These are phyloP conservation scores for Fistularia tabacaria DNA, from an alignment of 2,797 vertebrate genomes.

Conservation along the genomic window DNA sequence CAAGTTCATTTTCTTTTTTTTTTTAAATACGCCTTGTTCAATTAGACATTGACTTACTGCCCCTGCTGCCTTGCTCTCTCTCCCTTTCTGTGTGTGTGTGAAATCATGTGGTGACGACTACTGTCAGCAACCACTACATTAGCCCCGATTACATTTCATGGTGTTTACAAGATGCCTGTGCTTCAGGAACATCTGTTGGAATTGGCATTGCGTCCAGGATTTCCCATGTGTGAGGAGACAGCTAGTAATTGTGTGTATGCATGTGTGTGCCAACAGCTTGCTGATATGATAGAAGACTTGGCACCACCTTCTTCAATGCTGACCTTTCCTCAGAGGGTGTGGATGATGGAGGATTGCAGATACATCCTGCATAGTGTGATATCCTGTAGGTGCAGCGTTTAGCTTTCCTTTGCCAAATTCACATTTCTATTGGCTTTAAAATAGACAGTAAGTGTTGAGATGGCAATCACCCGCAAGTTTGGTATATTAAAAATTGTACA, in stretches of 20 bases:
- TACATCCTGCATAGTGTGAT: conserved; percentile 27
- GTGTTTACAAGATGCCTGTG: conserved; percentile 72
- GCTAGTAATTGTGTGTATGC: conserved; percentile 45
- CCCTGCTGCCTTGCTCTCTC: too few species aligned
- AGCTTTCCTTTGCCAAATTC: conserved; percentile 9
- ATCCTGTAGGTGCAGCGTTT: conserved; percentile 13
- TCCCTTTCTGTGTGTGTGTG: too few species aligned
- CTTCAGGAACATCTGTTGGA: conserved; percentile 72
- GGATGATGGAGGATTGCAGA: conserved; percentile 23
- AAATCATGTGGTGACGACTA: conserved; percentile 54
- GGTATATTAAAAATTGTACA: too few species aligned
- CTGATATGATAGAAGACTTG: conserved; percentile 59
- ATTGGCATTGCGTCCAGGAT: conserved; percentile 62
- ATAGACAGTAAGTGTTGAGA: too few species aligned
- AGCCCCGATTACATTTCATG: conserved; percentile 62
- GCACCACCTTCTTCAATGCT: conserved; percentile 38
- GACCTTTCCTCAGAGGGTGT: conserved; percentile 44
- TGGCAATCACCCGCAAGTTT: too few species aligned
- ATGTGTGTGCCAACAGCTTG: conserved; percentile 52
- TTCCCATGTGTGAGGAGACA: conserved; percentile 61
- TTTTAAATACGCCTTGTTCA: too few species aligned
- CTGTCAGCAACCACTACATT: conserved; percentile 61
- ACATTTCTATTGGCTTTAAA: neutral
- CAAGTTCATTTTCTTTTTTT: too few species aligned
- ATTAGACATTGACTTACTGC: too few species aligned